Base-by-base conservation (phyloP, 2,797 vertebrate genomes). In the Eospalax fontanierii region DNA sequence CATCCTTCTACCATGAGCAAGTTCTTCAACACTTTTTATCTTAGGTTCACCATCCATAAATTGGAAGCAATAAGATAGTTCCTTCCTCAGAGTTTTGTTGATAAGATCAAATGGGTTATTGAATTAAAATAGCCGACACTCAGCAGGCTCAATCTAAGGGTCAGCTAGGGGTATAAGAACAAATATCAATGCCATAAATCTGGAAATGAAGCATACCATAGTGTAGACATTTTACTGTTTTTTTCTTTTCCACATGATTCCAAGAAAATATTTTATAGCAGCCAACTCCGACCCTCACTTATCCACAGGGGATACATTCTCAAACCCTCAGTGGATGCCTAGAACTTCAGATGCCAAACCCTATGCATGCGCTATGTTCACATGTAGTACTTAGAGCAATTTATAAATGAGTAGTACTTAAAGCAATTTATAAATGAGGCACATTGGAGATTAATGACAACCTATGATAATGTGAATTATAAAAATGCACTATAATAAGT, bases 111-210 rank as follows among this genome's bases (percentile, higher is more conserved):
- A 65, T 74, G 54, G 74, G 26, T 87, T 79, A 81, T 71, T 14
- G 6, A 61, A 68, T 82, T 50, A 59, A 83, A 91, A 89, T 7
- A 92, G 30, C 66, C 73, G 26, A 33, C 75, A 65, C 11, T 73
- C 30, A 35, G 30, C 38, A 84, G 63, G 46, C 14, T 81, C 66
- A 50, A 2, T 57, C 24, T 40, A 61, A 66, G 15, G 65, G 21
- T 35, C 74, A 57, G 33, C 59, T 82, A 76, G 59, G 43, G 81
- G 71, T 78, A 81, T 40, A 81, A 76, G 38, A 92, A 75, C 87
- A 54, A 91, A 87, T 74, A 82, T n/a, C 40, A 82, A 76, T 75
- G 26, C 65, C 38, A 83, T 71, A 86, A 88, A 91, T 63, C 28
- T 88, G 38, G 46, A 92, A 6, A 61, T 50, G 33, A 87, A 87